Evolutionary conservation across 2,113 vertebrate species (phyloP).

Genomic region (Brachyhypopomus gauderio): DNA sequence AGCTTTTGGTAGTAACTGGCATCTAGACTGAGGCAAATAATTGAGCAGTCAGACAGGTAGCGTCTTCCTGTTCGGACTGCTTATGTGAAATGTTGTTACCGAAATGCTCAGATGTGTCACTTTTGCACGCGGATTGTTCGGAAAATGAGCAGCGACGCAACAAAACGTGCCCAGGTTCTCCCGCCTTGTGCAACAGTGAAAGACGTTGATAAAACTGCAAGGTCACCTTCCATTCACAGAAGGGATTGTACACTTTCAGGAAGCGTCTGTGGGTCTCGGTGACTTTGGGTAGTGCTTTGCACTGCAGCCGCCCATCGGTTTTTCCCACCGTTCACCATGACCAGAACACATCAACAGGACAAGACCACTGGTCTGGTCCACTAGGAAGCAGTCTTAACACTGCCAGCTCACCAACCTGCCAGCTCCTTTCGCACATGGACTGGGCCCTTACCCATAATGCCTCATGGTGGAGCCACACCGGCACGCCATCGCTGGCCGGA

Average conservation of each 20-base stretch:
- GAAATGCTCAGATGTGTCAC: slow-evolving; percentile 3
- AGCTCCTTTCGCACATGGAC: background rate
- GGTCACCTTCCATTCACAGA: background rate
- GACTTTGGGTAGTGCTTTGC: background rate
- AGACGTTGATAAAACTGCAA: background rate
- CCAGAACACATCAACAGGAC: background rate
- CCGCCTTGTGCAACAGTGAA: background rate
- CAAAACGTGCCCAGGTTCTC: background rate
- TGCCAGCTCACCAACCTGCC: background rate
- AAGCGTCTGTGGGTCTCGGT: background rate
- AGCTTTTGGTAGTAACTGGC: background rate
- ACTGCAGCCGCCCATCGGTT: too few species aligned
- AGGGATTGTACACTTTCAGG: background rate
- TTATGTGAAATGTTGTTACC: background rate
- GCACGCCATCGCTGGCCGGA: slow-evolving; percentile 19
- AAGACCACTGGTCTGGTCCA: background rate
- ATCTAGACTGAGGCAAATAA: slow-evolving; percentile 7
- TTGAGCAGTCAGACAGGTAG: background rate
- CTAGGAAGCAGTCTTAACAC: background rate
- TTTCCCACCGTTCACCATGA: too few species aligned
- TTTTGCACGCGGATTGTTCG: background rate
- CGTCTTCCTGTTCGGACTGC: background rate
- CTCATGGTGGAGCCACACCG: too few species aligned
- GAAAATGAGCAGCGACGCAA: background rate
- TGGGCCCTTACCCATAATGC: background rate